Evolutionary conservation across 1,140 invertebrate genomes (phyloP).

Genomic region (Drosophila yakuba): DNA sequence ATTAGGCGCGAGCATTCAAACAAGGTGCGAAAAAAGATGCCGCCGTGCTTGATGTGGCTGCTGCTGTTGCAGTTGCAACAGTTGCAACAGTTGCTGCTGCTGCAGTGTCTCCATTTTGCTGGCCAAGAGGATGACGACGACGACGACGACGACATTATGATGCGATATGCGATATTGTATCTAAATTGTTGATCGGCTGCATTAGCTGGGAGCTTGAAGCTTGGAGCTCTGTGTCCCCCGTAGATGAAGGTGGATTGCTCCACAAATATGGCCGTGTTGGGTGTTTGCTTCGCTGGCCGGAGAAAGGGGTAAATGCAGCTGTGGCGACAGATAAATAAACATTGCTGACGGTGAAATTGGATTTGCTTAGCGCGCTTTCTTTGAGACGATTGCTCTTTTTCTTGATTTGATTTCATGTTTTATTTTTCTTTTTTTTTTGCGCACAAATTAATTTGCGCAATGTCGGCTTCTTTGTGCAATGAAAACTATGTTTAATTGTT

Average conservation of each 20-base stretch:
- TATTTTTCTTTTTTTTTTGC: conserved; percentile 28
- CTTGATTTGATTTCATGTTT: background rate
- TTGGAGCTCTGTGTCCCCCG: background rate
- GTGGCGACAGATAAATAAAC: conserved; percentile 69
- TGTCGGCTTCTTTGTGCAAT: conserved; percentile 81
- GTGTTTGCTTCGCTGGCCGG: conserved; percentile 50
- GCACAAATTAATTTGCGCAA: conserved; percentile 75
- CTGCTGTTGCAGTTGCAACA: conserved; percentile 9
- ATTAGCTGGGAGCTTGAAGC: conserved; percentile 34
- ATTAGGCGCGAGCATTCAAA: conserved; percentile 79
- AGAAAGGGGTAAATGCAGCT: conserved; percentile 71
- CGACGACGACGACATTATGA: conserved; percentile 76
- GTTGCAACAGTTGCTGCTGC: conserved; percentile 16
- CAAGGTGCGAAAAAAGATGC: conserved; percentile 83
- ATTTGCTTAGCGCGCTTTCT: conserved; percentile 80
- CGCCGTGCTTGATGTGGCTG: conserved; percentile 64
- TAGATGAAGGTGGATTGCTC: conserved; percentile 58
- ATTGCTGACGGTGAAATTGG: conserved; percentile 74
- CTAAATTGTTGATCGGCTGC: conserved; percentile 82
- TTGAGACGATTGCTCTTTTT: conserved; percentile 51
- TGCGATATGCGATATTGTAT: conserved; percentile 83
- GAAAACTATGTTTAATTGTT: conserved; percentile 84
- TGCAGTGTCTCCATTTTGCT: conserved; percentile 46
- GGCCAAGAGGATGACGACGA: conserved; percentile 39
- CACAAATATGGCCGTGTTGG: conserved; percentile 74